Evolutionary conservation across 2,797 vertebrate genomes (phyloP), one percentile per base, ranked within the genome.

Genomic region (Enteromius anoplus): DNA sequence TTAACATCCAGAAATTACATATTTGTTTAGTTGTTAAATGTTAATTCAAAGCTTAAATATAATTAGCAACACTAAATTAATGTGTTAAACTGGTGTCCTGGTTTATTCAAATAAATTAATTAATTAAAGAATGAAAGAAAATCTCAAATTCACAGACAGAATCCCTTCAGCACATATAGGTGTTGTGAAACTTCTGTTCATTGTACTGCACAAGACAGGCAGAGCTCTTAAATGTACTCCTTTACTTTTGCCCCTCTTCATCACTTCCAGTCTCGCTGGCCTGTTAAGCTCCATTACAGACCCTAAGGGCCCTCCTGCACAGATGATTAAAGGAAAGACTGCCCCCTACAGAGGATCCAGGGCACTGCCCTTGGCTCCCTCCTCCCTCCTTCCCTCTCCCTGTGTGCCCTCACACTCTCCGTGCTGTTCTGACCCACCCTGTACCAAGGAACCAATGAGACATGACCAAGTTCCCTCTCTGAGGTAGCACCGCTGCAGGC

Each of bases 301-400:
- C 62, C 68, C 45, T 70, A 65, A 81, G 75, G 86, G 83, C 76
- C 81, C 85, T 53, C 55, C 68, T 83, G 83, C 79, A 84, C 70
- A 78, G 70, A 75, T 81, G 84, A 85, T 87, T 87, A 88, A 88
- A 88, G 87, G 80, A 88, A 85, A 91, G 82, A 89, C 78, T 87
- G 89, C 89, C 90, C 90, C 89, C 90, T 90, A 86, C 88, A 90
- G 90, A 87, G 85, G 66, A 83, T 66, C 64, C 69, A 40, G 85
- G 78, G 87, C 88, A 88, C 70, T 87, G 80, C 84, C 86, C 79
- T 86, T 78, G 87, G 83, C 85, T 85, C 49, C 76, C 77, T 81
- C 66, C 81, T 72, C 72, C 80, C 82, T 85, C 77, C 80, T 73
- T 80, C 60, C 42, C 45, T 85, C 82, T 78, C 71, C 34, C 71